A percentile compares a stretch with the other conserved stretches of the same genome.
Evolutionary conservation across 2,888 invertebrate genomes (phyloP).

Genomic region (Sphaerophoria taeniata): DNA sequence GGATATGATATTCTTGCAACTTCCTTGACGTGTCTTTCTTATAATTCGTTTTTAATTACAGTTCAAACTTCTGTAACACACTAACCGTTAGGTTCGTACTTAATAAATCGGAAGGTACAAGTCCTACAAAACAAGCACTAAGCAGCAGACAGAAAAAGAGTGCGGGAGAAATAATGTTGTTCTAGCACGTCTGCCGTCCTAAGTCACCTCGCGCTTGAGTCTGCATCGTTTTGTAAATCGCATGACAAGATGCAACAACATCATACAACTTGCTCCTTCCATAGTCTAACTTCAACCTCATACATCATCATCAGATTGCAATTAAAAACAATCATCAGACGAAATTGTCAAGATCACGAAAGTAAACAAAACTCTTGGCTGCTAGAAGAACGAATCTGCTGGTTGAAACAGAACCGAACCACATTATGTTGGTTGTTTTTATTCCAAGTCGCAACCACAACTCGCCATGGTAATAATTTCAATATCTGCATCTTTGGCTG

Average conservation of each 20-base stretch:
- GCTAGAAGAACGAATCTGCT: neutral
- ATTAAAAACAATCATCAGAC: slow-evolving; percentile 73
- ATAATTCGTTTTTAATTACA: slow-evolving; percentile 59
- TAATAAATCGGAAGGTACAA: slow-evolving; percentile 44
- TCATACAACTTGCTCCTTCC: slow-evolving; percentile 8
- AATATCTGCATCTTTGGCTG: slow-evolving; percentile 59
- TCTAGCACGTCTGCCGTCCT: slow-evolving; percentile 27
- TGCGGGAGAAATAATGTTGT: slow-evolving; percentile 11
- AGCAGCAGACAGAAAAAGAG: neutral
- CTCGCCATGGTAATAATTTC: slow-evolving; percentile 60
- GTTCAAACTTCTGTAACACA: slow-evolving; percentile 44
- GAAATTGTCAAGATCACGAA: slow-evolving; percentile 73
- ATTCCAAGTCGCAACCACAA: neutral
- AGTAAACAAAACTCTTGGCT: slow-evolving; percentile 65
- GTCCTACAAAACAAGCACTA: no score
- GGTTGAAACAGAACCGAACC: neutral
- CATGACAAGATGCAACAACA: slow-evolving; percentile 63
- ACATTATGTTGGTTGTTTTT: no score
- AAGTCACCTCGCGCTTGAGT: slow-evolving; percentile 29
- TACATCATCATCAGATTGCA: slow-evolving; percentile 63
- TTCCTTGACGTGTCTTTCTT: slow-evolving; percentile 3
- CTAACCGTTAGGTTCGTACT: slow-evolving; percentile 54
- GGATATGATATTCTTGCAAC: no score
- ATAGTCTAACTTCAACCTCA: slow-evolving; percentile 24
- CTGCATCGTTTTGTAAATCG: slow-evolving; percentile 34